Percentiles rank a stretch among this genome's conserved stretches.
Evolutionary conservation across 2,113 vertebrate species (phyloP).

Genomic region (Okapia johnstoni): DNA sequence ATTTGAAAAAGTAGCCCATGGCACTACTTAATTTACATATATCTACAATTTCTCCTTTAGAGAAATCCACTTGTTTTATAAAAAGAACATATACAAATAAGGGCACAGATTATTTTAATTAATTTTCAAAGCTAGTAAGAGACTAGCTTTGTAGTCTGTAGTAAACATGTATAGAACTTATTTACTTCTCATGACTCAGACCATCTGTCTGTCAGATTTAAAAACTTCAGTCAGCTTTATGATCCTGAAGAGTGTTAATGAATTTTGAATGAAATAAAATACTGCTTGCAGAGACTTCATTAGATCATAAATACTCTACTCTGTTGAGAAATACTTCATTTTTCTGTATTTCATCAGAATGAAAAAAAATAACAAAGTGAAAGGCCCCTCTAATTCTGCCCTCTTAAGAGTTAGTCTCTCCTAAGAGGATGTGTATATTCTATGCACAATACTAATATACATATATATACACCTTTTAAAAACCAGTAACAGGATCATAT

Average conservation of each 20-base stretch:
- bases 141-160: background rate
- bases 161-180: background rate
- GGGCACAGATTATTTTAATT: background rate
- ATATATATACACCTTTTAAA: background rate
- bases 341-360: conserved; percentile 15
- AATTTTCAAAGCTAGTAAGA: background rate
- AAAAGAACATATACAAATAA: conserved; percentile 18
- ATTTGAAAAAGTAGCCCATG: background rate
- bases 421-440: background rate
- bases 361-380: background rate
- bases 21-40: background rate
- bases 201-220: background rate
- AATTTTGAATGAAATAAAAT: background rate
- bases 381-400: background rate
- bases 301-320: background rate
- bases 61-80: conserved; percentile 11
- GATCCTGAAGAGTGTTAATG: background rate
- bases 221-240: conserved; percentile 3
- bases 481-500: background rate
- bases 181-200: background rate
- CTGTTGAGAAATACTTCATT: background rate
- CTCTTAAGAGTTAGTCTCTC: background rate
- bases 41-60: conserved; percentile 14
- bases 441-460: background rate
- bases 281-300: background rate